These are phyloP conservation scores for Zhengitettix transpicula DNA, from an alignment of 2,888 invertebrate species.

Conservation along the genomic window DNA sequence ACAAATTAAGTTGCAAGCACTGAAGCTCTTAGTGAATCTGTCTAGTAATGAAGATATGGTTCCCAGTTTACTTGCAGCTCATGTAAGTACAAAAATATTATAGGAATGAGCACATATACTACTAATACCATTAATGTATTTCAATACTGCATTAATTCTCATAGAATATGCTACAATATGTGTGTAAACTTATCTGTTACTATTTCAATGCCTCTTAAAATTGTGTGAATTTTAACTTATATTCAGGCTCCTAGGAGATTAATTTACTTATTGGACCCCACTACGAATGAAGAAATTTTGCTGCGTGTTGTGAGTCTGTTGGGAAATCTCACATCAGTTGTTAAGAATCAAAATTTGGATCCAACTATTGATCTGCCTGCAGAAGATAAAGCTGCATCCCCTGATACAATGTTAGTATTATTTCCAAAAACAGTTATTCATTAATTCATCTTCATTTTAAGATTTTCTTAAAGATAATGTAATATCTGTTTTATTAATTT, in stretches of 20 bases:
- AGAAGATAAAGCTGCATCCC: slow-evolving; percentile 33
- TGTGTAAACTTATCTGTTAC: background rate
- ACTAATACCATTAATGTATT: too few species aligned
- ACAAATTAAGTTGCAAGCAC: slow-evolving; percentile 30
- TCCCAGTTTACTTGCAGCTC: slow-evolving; percentile 36
- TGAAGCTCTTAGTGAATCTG: slow-evolving; percentile 38
- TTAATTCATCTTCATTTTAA: too few species aligned
- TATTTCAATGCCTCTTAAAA: background rate
- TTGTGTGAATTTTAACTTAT: slow-evolving; percentile 1
- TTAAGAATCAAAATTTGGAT: slow-evolving; percentile 24
- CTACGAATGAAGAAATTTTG: slow-evolving; percentile 26
- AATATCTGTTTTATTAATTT: too few species aligned
- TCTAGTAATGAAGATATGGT: slow-evolving; percentile 39
- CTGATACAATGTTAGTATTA: slow-evolving; percentile 30
- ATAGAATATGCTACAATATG: background rate
- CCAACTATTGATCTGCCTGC: slow-evolving; percentile 29
- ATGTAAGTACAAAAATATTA: slow-evolving; percentile 23
- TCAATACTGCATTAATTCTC: background rate
- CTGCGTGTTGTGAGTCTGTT: slow-evolving; percentile 32
- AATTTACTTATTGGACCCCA: slow-evolving; percentile 27
- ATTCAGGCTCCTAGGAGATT: slow-evolving; percentile 31
- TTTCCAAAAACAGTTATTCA: too few species aligned
- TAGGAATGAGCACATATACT: too few species aligned
- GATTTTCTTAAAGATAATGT: too few species aligned
- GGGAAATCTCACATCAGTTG: slow-evolving; percentile 29